Evolutionary conservation across 1,140 invertebrate species (phyloP), one percentile per base, ranked within the genome.

Genomic region (Drosophila kohkoa): DNA sequence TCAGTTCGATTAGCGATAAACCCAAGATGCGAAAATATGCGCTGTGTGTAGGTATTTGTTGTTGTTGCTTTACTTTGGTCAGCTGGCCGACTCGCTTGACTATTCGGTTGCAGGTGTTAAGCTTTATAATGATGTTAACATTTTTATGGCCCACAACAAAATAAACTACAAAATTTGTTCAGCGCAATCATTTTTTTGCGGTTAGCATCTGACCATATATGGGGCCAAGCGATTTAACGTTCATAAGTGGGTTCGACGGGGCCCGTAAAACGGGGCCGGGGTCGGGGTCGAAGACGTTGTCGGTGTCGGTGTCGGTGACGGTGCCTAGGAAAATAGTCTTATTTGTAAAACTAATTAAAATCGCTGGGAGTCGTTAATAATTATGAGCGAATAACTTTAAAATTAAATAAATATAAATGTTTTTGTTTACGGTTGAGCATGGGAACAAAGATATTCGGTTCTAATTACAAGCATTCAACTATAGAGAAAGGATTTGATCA

Each of bases 91-190:
- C 15, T 49, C 20, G 63, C 63, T 54, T 57, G 35, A 8, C 54
- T 38, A 41, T 57, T 51, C 77, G 60, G 83, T 71, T 88, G 83
- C 83, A 88, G 83, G 83, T 88, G 83, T 88, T 88, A 89, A 67
- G 74, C 76, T 77, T 88, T 88, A 88, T 88, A 88, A 88, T 88
- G 83, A 89, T 88, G 85, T 88, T 88, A 88, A 89, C 83, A 88
- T 88, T 89, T 88, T 88, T 89, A 88, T 88, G 83, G 83, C 70
- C 64, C 45, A 83, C 83, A 81, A 80, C 75, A 82, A 86, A 87
- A 87, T 79, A 72, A 77, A 80, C 83, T 83, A 62, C 72, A 89
- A 89, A 89, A 88, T 88, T 88, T 88, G 83, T 83, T 88, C 77
- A 62, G 70, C 79, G 73, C 77, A 88, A 87, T 87, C 66, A 65